phyloP scores from a whole-genome alignment of 92 coral and sea anemone species.

The Phenganax subtilis region DNA sequence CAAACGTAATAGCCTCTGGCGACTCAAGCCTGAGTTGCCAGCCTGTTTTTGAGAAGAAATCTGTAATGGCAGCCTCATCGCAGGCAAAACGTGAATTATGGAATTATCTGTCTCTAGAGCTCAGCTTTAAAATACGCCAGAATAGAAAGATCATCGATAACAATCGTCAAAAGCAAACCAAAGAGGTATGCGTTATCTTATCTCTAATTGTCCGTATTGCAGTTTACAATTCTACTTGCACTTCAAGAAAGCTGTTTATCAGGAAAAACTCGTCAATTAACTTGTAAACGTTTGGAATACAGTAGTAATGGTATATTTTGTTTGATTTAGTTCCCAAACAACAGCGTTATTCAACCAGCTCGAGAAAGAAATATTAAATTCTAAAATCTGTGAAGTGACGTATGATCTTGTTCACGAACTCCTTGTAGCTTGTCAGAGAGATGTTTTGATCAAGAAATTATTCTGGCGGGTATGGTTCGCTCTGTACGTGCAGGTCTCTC shows the following conservation, averaged over 20 bases:
- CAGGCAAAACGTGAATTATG: background rate
- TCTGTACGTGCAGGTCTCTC: too few species aligned
- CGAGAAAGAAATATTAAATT: constrained; percentile 75
- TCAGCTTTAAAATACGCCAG: constrained; percentile 7
- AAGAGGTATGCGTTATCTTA: constrained; percentile 2
- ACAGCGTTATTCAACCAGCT: constrained; percentile 77
- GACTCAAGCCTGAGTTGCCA: background rate
- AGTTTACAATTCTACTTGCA: background rate
- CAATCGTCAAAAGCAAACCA: constrained; percentile 17
- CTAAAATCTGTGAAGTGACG: constrained; percentile 73
- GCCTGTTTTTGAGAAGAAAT: background rate
- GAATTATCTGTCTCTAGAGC: background rate
- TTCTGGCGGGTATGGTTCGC: constrained; percentile 81
- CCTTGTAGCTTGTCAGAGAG: constrained; percentile 78
- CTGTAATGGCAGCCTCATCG: background rate
- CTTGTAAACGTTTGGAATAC: too few species aligned
- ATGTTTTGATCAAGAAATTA: constrained; percentile 68
- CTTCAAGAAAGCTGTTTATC: too few species aligned
- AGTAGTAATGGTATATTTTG: background rate
- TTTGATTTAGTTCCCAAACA: constrained; percentile 63
- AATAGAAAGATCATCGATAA: background rate
- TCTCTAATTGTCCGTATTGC: background rate
- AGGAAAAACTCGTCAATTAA: too few species aligned
- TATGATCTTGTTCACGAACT: constrained; percentile 84
- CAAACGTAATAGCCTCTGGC: too few species aligned